Percentiles rank a stretch among this genome's conserved stretches.
phyloP scores from a whole-genome alignment of 2,113 vertebrate species.

The Periophthalmodon schlosseri region DNA sequence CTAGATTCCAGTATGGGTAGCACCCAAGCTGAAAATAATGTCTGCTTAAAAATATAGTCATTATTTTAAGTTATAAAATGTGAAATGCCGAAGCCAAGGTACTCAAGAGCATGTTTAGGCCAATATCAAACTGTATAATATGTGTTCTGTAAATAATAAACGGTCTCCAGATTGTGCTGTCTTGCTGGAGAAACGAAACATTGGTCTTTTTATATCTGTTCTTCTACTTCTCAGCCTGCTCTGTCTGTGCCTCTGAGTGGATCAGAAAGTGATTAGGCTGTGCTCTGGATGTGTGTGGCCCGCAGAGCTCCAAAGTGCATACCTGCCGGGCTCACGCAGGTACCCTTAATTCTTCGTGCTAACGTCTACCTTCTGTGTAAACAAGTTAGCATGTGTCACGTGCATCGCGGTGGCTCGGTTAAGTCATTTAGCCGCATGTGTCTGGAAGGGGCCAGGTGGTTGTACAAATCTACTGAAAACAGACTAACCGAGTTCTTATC shows the following conservation, averaged over 20 bases:
- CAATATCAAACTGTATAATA: too few relatives aligned
- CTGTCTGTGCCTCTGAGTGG: constrained; percentile 19
- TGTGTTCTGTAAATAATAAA: background rate
- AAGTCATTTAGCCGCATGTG: background rate
- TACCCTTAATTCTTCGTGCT: constrained; percentile 69
- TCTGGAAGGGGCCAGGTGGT: constrained; percentile 6
- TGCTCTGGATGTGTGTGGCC: constrained; percentile 59
- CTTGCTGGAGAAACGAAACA: background rate
- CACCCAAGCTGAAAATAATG: too few relatives aligned
- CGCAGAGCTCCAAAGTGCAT: constrained; percentile 53
- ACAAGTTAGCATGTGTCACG: constrained; percentile 45
- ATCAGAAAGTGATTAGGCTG: constrained; percentile 35
- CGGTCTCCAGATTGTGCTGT: background rate
- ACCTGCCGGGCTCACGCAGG: constrained; percentile 67
- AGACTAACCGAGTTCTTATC: constrained; percentile 16
- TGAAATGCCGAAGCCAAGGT: too few relatives aligned
- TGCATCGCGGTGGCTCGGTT: constrained; percentile 11
- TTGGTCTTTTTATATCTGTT: background rate
- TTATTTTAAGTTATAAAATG: too few relatives aligned
- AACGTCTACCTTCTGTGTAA: constrained; percentile 73
- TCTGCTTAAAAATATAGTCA: too few relatives aligned
- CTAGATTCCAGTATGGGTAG: too few relatives aligned
- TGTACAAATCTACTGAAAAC: constrained; percentile 3
- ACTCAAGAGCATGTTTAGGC: too few relatives aligned
- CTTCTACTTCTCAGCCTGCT: background rate